phyloP scores from a whole-genome alignment of 2,113 vertebrate species.

The Orthonyx spaldingii region DNA sequence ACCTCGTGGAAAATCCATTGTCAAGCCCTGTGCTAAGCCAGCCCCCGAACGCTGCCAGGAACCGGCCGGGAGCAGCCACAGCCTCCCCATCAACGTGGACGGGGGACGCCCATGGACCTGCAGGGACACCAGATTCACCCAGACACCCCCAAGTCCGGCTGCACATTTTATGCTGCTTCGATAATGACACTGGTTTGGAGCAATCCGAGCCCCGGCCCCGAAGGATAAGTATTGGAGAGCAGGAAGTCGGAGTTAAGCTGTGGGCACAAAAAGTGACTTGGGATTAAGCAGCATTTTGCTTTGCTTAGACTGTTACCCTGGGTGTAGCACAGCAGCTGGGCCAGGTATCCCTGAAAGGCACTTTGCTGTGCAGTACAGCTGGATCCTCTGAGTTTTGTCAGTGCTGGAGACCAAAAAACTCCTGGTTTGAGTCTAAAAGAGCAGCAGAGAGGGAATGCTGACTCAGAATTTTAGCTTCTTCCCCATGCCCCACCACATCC shows the following conservation, averaged over 20 bases:
- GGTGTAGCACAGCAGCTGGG: constrained; percentile 29
- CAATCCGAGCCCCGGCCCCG: neutral
- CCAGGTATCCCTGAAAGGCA: constrained; percentile 35
- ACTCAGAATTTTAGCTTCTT: neutral
- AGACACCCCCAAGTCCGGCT: accelerated
- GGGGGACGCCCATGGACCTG: neutral
- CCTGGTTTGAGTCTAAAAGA: neutral
- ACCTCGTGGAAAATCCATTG: constrained; percentile 23
- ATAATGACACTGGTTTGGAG: neutral
- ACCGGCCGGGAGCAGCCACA: neutral
- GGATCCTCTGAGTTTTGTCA: neutral
- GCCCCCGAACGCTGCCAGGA: neutral
- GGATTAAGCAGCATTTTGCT: neutral
- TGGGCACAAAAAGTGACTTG: neutral
- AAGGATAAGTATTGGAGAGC: neutral
- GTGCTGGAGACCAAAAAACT: neutral
- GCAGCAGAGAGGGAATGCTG: neutral
- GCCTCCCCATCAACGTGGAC: constrained; percentile 34
- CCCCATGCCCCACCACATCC: neutral
- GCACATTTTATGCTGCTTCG: neutral
- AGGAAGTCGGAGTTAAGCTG: neutral
- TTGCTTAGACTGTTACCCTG: constrained; percentile 11
- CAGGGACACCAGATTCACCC: neutral
- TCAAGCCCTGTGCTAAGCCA: neutral
- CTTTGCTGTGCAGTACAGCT: neutral